Conservation (phyloP, 2,888 invertebrate genomes). For the Drosophila mercatorum region DNA sequence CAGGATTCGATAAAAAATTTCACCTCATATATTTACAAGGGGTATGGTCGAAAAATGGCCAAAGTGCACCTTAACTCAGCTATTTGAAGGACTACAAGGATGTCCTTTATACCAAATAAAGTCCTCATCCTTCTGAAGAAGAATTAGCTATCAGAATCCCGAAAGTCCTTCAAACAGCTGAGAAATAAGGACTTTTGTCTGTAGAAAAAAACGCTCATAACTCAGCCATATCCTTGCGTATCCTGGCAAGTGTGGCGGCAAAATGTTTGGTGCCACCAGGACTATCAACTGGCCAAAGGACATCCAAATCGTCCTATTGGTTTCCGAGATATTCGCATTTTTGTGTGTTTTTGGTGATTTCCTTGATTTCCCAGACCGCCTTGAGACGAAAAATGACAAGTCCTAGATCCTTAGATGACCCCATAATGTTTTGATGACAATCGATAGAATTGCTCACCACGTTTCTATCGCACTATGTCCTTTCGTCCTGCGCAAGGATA, state of each 20-base stretch:
- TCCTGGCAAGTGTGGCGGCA: not conserved
- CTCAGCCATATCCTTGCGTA: not conserved
- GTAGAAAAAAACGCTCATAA: not conserved
- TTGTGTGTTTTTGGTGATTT: not conserved
- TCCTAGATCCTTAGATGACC: not conserved
- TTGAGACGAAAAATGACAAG: not conserved
- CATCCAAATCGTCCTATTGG: not conserved
- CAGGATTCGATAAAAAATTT: slow-evolving; percentile 1
- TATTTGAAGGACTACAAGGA: not conserved
- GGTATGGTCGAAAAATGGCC: not conserved
- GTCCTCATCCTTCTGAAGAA: too few relatives aligned
- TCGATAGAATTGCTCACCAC: not conserved
- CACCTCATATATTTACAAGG: not conserved
- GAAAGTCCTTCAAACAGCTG: not conserved
- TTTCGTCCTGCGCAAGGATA: not conserved
- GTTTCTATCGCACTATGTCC: not conserved
- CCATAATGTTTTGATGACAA: not conserved
- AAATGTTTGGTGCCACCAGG: not conserved
- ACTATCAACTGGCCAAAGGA: not conserved
- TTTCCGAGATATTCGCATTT: not conserved
- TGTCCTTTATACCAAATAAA: not conserved
- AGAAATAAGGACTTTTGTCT: not conserved
- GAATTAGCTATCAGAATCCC: not conserved
- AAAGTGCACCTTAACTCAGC: not conserved
- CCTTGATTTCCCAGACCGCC: not conserved